phyloP scores from a whole-genome alignment of 1,140 invertebrate genomes.

The Harlomillsia oculata region DNA sequence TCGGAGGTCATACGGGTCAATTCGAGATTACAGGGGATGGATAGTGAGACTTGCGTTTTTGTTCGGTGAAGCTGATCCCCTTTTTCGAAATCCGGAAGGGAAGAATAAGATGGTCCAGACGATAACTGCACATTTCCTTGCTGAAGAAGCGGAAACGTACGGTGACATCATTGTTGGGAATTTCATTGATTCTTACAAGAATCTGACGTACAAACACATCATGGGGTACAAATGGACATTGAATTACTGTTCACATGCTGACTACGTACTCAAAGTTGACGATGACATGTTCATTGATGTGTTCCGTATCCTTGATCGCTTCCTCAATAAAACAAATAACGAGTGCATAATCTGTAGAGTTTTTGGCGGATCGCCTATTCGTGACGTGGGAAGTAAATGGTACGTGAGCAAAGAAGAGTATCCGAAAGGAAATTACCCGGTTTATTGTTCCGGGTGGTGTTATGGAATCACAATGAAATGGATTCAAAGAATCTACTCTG shows the following conservation, averaged over 20 bases:
- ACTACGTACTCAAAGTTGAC: constrained; percentile 44
- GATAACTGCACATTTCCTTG: constrained; percentile 41
- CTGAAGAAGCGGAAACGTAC: constrained; percentile 54
- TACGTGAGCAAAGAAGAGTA: constrained; percentile 1
- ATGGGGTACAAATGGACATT: constrained; percentile 44
- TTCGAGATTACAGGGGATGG: not conserved
- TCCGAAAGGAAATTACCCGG: not conserved
- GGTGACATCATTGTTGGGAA: constrained; percentile 40
- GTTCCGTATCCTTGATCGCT: constrained; percentile 36
- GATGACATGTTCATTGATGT: constrained; percentile 47
- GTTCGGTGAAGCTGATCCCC: constrained; percentile 39
- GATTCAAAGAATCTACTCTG: not conserved
- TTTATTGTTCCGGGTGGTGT: constrained; percentile 36
- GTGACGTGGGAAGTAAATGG: constrained; percentile 8
- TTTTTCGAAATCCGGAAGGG: too few relatives aligned
- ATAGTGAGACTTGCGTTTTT: not conserved
- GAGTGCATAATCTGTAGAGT: constrained; percentile 39
- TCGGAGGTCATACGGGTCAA: not conserved
- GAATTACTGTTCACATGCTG: constrained; percentile 39
- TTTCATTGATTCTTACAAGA: constrained; percentile 43
- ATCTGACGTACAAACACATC: constrained; percentile 45
- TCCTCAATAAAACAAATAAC: constrained; percentile 12
- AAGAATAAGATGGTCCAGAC: too few relatives aligned
- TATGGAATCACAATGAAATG: constrained; percentile 47
- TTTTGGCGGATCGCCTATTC: constrained; percentile 36